Percentiles rank a stretch among this genome's conserved stretches.
These are phyloP conservation scores for Anadara kagoshimensis DNA, from an alignment of 1,140 invertebrate genomes.

Conservation along the genomic window DNA sequence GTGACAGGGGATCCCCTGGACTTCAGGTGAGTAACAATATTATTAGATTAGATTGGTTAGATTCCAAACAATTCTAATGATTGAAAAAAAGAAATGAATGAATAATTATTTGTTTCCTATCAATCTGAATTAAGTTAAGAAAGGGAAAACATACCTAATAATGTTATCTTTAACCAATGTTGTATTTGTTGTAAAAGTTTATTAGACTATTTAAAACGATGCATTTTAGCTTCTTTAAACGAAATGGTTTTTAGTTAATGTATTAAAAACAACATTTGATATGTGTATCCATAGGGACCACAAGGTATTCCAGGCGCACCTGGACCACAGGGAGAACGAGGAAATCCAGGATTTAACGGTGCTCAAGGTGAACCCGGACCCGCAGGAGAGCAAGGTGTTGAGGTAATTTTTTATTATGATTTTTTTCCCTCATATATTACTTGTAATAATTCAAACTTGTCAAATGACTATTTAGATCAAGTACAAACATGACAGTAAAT, in stretches of 20 bases:
- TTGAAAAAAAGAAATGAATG: background rate
- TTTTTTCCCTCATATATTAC: background rate
- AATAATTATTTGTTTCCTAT: background rate
- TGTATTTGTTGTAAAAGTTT: background rate
- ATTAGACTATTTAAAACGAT: no score
- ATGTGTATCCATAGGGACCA: slow-evolving; percentile 50
- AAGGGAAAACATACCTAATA: no score
- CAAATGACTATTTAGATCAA: no score
- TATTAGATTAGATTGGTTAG: no score
- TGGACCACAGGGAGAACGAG: slow-evolving; percentile 62
- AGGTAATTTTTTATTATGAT: slow-evolving; percentile 35
- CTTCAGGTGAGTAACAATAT: slow-evolving; percentile 38
- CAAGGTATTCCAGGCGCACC: slow-evolving; percentile 49
- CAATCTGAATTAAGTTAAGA: background rate
- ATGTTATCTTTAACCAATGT: background rate
- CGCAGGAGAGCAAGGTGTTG: slow-evolving; percentile 50
- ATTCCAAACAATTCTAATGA: no score
- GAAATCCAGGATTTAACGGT: slow-evolving; percentile 55
- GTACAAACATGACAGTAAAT: no score
- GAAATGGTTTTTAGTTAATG: no score
- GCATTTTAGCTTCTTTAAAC: no score
- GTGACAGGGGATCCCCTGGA: slow-evolving; percentile 56
- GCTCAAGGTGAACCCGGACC: slow-evolving; percentile 59
- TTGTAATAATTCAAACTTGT: no score
- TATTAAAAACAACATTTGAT: no score